A percentile compares a stretch with the other conserved stretches of the same genome.
phyloP scores from a whole-genome alignment of 2,797 vertebrate genomes.

The Danio tinwini region DNA sequence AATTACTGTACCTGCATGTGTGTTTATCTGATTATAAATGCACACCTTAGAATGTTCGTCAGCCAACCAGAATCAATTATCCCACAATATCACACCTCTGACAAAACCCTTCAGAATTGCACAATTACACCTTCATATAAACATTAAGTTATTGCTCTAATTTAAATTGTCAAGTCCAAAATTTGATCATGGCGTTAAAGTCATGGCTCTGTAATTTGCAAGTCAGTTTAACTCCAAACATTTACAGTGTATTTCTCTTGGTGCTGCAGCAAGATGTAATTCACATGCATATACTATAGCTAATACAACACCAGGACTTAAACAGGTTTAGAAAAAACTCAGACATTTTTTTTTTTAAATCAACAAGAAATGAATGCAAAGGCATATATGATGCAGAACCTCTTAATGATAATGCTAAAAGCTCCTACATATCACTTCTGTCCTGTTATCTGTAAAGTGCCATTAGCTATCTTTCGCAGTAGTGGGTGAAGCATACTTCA shows the following conservation, averaged over 20 bases:
- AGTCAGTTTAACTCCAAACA: slow-evolving; percentile 21
- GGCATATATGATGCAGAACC: slow-evolving; percentile 17
- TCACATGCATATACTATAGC: neutral
- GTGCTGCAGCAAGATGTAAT: slow-evolving; percentile 1
- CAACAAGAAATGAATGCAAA: slow-evolving; percentile 8
- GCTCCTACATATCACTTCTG: slow-evolving; percentile 50
- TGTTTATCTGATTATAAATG: no score
- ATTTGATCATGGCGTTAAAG: slow-evolving; percentile 34
- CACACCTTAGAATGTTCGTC: no score
- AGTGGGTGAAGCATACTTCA: slow-evolving; percentile 45
- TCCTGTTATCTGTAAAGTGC: slow-evolving; percentile 56
- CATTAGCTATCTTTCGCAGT: slow-evolving; percentile 46
- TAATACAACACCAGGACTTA: neutral
- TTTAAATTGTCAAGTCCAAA: slow-evolving; percentile 20
- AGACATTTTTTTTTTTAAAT: no score
- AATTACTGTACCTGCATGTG: no score
- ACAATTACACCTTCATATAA: slow-evolving; percentile 20
- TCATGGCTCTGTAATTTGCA: slow-evolving; percentile 40
- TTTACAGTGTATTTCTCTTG: slow-evolving; percentile 16
- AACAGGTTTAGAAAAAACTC: neutral
- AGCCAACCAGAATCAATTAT: no score
- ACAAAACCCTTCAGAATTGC: neutral
- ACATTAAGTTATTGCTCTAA: slow-evolving; percentile 1
- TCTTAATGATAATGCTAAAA: slow-evolving; percentile 57
- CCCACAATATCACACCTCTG: no score